Percentiles rank a stretch among this genome's conserved stretches.
These are phyloP conservation scores for Epinotia demarniana DNA, from an alignment of 2,888 invertebrate species.

Conservation along the genomic window DNA sequence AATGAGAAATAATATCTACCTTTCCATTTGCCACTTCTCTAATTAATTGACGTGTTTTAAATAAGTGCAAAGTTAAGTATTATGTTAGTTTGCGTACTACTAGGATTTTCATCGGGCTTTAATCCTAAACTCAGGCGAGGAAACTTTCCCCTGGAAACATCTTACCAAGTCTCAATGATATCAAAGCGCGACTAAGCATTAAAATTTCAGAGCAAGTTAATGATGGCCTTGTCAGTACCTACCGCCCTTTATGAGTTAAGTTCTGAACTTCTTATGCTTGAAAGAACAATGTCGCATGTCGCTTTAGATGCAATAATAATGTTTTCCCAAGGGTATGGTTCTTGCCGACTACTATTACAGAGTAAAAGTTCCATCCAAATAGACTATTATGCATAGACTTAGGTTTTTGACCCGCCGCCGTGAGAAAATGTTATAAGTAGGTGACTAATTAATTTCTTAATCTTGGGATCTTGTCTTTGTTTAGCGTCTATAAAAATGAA, in stretches of 20 bases:
- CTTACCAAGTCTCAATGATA: constrained; percentile 12
- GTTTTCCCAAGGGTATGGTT: not conserved
- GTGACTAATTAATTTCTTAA: constrained; percentile 42
- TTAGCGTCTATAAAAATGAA: constrained; percentile 42
- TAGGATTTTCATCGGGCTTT: not conserved
- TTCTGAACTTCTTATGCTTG: constrained; percentile 25
- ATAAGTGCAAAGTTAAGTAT: not conserved
- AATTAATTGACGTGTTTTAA: not conserved
- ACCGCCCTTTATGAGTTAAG: constrained; percentile 31
- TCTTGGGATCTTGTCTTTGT: constrained; percentile 38
- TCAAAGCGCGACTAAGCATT: constrained; percentile 12
- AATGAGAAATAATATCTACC: no score
- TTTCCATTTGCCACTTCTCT: not conserved
- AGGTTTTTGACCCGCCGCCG: constrained; percentile 43
- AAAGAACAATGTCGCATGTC: constrained; percentile 13
- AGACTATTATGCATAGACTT: constrained; percentile 36
- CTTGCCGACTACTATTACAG: constrained; percentile 26
- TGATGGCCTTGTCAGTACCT: constrained; percentile 24
- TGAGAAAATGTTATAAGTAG: constrained; percentile 35
- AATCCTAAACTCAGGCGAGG: not conserved
- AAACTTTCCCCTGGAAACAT: constrained; percentile 2
- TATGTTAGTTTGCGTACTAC: not conserved
- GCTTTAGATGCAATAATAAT: constrained; percentile 9
- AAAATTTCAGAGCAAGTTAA: constrained; percentile 28
- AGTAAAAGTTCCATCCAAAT: constrained; percentile 43